Evolutionary conservation across 2,113 vertebrate species (phyloP).

Genomic region (Cyanistes caeruleus): DNA sequence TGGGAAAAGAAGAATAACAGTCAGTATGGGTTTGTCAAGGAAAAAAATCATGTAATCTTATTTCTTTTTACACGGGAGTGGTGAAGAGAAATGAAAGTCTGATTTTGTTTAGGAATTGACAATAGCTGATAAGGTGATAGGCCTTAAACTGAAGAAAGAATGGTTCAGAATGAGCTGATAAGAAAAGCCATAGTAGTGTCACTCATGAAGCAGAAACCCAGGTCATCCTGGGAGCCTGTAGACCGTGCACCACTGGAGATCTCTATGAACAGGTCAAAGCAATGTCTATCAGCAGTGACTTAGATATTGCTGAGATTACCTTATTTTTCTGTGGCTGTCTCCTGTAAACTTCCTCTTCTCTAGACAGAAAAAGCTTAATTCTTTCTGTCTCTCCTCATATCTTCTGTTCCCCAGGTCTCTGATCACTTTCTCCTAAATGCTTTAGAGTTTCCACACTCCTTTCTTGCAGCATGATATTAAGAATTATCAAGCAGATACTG

Average conservation of each 20-base stretch:
- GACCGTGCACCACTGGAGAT: background rate
- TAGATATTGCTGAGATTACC: background rate
- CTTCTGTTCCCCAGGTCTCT: background rate
- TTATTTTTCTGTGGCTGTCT: background rate
- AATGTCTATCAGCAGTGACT: background rate
- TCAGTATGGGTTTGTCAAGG: background rate
- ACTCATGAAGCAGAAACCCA: background rate
- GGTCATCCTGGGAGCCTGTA: background rate
- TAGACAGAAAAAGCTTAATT: background rate
- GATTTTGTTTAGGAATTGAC: conserved; percentile 13
- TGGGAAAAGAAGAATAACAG: background rate
- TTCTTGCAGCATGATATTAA: background rate
- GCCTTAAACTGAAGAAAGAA: conserved; percentile 7
- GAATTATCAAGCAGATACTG: background rate
- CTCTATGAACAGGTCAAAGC: background rate
- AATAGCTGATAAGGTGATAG: background rate
- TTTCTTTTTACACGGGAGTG: background rate
- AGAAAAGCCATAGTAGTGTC: background rate
- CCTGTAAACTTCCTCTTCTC: background rate
- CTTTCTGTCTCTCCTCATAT: background rate
- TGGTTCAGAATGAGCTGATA: background rate
- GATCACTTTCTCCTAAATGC: background rate
- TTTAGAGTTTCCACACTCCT: background rate
- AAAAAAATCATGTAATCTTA: background rate
- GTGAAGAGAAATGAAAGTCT: background rate